Evolutionary conservation across 2,888 invertebrate species (phyloP), one percentile per base, ranked within the genome.

Genomic region (Drosophila aldrichi): DNA sequence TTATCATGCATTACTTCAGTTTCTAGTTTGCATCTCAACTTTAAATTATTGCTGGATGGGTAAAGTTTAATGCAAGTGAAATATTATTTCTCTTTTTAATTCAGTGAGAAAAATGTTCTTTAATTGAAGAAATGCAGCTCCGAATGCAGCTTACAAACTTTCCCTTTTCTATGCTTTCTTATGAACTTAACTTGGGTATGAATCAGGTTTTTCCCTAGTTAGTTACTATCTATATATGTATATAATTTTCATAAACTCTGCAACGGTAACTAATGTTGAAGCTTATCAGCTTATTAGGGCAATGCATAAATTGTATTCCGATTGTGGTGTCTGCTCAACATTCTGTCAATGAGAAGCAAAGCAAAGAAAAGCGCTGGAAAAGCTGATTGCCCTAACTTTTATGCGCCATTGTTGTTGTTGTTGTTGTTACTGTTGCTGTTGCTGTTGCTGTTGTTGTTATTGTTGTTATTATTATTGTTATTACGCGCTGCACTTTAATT

Each of bases 401-500:
- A 70, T 48, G 64, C 64, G 51, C 61, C 52, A 67, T 59, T 64
- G 48, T 61, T 62, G 52, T 22, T 61, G 56, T 54, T 56, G 41
- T 54, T 61, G 63, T 63, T 69, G 20, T 22, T 22, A 2, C 20
- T 22, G 20, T 2, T 22, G 20, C n/a, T n/a, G n/a, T n/a, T n/a
- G n/a, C n/a, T n/a, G 65, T 61, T 65, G 51, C 60, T 69, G 65
- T 57, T 66, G 48, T 63, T 66, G 65, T 67, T 83, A 52, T 41
- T 67, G n/a, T 71, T 59, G 36, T 63, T 77, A 62, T 70, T 70
- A 66, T 75, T 73, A 64, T 67, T 85, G 62, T 74, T 83, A 77
- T 88, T 86, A 69, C 70, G 70, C 87, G 70, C 81, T 83, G 89
- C 89, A 81, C 72, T 84, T 87, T 84, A 84, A 84, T 84, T 84